Evolutionary conservation across 2,113 vertebrate genomes (phyloP).

Genomic region (Mesocricetus auratus): DNA sequence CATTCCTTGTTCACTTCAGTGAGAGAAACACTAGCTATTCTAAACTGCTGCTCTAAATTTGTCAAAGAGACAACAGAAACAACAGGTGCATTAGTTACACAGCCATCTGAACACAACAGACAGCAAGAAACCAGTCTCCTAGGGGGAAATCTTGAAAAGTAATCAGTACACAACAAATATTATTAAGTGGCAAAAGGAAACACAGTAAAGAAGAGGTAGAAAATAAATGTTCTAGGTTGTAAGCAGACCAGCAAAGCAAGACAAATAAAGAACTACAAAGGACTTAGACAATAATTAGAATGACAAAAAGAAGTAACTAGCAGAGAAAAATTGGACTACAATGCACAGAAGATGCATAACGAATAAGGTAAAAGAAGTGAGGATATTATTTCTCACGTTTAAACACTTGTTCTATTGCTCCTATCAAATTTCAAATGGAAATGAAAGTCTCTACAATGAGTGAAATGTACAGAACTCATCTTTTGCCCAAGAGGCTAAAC

Average conservation of each 20-base stretch:
- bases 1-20: constrained; percentile 63
- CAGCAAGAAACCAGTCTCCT: not conserved
- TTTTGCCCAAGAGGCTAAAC: constrained; percentile 20
- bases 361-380: too few species aligned
- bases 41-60: constrained; percentile 66
- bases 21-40: constrained; percentile 70
- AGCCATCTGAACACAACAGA: constrained; percentile 41
- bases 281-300: constrained; percentile 31
- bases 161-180: constrained; percentile 68
- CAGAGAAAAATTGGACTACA: not conserved
- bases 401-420: not conserved
- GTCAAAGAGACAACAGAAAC: constrained; percentile 73
- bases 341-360: rapidly evolving
- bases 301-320: constrained; percentile 7
- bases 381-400: not conserved
- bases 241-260: constrained; percentile 22
- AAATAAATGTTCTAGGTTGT: constrained; percentile 35
- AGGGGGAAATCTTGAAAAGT: constrained; percentile 51
- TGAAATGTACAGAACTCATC: not conserved
- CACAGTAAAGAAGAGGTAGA: constrained; percentile 48
- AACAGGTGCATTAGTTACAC: not conserved
- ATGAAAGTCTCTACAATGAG: not conserved
- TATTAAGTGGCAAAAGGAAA: constrained; percentile 67
- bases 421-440: constrained; percentile 25
- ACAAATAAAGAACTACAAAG: constrained; percentile 7